Base-by-base conservation (phyloP, 1,140 invertebrate genomes). In the Acromyrmex heyeri region DNA sequence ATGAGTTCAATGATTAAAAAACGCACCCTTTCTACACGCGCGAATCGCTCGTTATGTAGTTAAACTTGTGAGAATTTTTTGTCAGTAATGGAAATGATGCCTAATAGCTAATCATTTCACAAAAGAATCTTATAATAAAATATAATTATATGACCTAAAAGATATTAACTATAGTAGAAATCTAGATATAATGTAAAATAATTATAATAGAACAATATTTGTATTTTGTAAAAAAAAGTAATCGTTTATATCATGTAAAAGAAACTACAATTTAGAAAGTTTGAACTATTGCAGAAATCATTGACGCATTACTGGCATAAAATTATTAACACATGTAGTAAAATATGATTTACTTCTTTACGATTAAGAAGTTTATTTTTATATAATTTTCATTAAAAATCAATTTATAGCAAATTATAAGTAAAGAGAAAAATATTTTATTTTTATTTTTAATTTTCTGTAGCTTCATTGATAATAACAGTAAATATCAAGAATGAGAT, bases 371-470 rank as follows among this genome's bases (percentile, higher is more conserved):
- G 12, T 3, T 1, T 34, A 18, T 16, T 57, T 73, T 5, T 70
- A 24, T 70, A 50, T 27, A 24, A 70, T 70, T 50, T 70, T 70
- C 16, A 5, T 48, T 50, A 27, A 70, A 70, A 70, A 70, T 70
- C 14, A 4, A 0, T 3, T 57, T n/a, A 21, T 18, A 70, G 1
- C 6, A 21, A 50, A 27, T 27, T 50, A n/a, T 72, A 72, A 53
- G 24, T 18, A 30, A 27, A 50, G 27, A 27, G 14, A 27, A 75
- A 53, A 72, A 16, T 53, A 24, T 24, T 27, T 27, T 3, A 72
- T 30, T 8, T 34, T 7, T 8, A 57, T 21, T 34, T 7, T 8
- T 38, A 57, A 0, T 57, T 57, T 75, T 57, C 5, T 14, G 7
- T 10, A 75, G 8, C 2, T 57, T 57, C 2, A 21, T 5, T 10